Base-by-base conservation (phyloP, 1,140 invertebrate genomes). In the Drosophila persimilis region DNA sequence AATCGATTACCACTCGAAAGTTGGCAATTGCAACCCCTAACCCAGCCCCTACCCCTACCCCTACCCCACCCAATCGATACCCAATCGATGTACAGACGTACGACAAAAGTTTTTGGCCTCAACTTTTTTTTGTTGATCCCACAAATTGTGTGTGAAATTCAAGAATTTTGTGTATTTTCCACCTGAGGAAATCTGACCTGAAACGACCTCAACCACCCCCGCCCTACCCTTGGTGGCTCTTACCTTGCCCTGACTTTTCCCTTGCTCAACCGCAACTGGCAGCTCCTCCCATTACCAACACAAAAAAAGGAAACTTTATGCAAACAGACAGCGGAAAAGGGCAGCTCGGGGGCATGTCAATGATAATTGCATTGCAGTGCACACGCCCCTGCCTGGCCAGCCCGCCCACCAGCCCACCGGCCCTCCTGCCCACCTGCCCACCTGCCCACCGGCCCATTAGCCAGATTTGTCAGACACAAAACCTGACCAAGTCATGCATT, bases 401-500 rank as follows among this genome's bases (percentile, higher is more conserved):
- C 17, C 17, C 17, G 17, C 17, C 17, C 17, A 17, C 17, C 17
- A 1, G 29, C 9, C 15, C 15, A 17, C 17, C 17, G 17, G 29
- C 9, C 53, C 20, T 24, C 22, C 26, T 9, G 17, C 8, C 53
- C 20, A 31, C 22, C 26, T 9, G 17, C 8, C 31, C 9, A 13
- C 29, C 9, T 64, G 6, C 9, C 46, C 11, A 41, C 54, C 65
- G 45, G 65, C 53, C 35, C 66, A 70, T 71, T 71, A 71, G 67
- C 67, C 54, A 52, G 67, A 71, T 71, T 71, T 60, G 67, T 47
- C 41, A 59, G 67, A 41, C 47, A 48, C 17, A 22, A 60, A 60
- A 71, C 67, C 67, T 59, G 67, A 73, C 45, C 69, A 62, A 63
- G 69, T 73, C 70, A 73, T 73, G 69, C 67, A 73, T 73, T 73